Conservation (phyloP, 30 jellyfish, hydroid and myxozoan genomes). For the Hydractinia symbiolongicarpus region DNA sequence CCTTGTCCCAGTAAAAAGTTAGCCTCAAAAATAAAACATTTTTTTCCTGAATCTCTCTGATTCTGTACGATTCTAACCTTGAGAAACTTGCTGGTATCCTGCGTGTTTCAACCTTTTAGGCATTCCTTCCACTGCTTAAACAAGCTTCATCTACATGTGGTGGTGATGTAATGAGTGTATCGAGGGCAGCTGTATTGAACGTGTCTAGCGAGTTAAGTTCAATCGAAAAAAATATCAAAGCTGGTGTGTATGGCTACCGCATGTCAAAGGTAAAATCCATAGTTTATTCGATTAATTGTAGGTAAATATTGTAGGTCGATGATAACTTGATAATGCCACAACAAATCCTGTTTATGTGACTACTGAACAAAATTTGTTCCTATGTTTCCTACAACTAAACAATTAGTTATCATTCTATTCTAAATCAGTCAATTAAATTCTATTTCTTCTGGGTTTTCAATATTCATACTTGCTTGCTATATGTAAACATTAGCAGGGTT, state of each 20-base stretch:
- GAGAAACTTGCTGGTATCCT: not conserved
- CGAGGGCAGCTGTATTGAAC: not conserved
- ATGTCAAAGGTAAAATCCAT: slow-evolving; percentile 9
- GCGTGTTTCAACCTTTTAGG: slow-evolving; percentile 27
- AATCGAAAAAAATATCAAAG: not conserved
- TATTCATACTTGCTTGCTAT: too few relatives aligned
- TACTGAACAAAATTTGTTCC: too few relatives aligned
- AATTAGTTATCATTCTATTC: too few relatives aligned
- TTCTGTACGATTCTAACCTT: not conserved
- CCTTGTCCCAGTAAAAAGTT: too few relatives aligned
- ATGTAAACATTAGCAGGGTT: too few relatives aligned
- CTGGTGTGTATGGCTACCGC: not conserved
- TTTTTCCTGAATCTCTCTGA: not conserved
- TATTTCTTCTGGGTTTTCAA: too few relatives aligned
- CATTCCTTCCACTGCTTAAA: slow-evolving; percentile 44
- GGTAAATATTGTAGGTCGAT: too few relatives aligned
- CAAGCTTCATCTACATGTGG: not conserved
- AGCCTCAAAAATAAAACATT: not conserved
- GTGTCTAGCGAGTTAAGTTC: not conserved
- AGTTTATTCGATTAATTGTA: not conserved
- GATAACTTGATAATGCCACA: too few relatives aligned
- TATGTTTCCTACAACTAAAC: too few relatives aligned
- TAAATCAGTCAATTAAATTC: too few relatives aligned
- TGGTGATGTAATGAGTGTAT: not conserved
- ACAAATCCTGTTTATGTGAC: too few relatives aligned